Percentiles rank a stretch among this genome's conserved stretches.
Evolutionary conservation across 2,888 invertebrate genomes (phyloP).

Genomic region (Nemurella pictetii): DNA sequence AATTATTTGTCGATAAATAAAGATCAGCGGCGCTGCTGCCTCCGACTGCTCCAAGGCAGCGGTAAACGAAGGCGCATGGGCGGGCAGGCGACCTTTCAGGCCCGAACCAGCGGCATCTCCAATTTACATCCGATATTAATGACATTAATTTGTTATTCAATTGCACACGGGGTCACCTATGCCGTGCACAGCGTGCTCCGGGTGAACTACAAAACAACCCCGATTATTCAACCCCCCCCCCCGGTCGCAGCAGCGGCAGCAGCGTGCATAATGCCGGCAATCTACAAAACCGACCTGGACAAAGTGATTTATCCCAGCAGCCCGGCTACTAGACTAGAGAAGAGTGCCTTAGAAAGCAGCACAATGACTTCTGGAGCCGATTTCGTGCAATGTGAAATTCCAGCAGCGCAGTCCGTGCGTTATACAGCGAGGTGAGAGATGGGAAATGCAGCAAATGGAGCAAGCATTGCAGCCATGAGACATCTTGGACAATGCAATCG

Average conservation of each 20-base stretch:
- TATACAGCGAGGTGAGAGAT: too few species aligned
- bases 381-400: too few species aligned
- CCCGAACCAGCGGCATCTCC: neutral
- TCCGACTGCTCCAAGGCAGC: neutral
- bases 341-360: too few species aligned
- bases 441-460: too few species aligned
- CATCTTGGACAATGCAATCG: neutral
- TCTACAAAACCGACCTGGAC: neutral
- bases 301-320: neutral
- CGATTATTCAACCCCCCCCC: slow-evolving; percentile 5
- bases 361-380: neutral
- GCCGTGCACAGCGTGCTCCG: neutral
- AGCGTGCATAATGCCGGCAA: neutral
- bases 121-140: slow-evolving; percentile 24
- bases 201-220: slow-evolving; percentile 3
- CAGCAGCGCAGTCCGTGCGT: too few species aligned
- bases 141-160: slow-evolving; percentile 26
- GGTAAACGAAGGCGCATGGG: neutral
- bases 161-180: neutral
- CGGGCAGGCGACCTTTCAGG: neutral
- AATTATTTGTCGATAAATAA: slow-evolving; percentile 6
- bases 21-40: neutral
- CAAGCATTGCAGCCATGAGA: too few species aligned
- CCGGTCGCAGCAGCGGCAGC: neutral
- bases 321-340: too few species aligned